A percentile compares a stretch with the other conserved stretches of the same genome.
These are phyloP conservation scores for Pyrocoelia pectoralis DNA, from an alignment of 2,888 invertebrate species.

Conservation along the genomic window DNA sequence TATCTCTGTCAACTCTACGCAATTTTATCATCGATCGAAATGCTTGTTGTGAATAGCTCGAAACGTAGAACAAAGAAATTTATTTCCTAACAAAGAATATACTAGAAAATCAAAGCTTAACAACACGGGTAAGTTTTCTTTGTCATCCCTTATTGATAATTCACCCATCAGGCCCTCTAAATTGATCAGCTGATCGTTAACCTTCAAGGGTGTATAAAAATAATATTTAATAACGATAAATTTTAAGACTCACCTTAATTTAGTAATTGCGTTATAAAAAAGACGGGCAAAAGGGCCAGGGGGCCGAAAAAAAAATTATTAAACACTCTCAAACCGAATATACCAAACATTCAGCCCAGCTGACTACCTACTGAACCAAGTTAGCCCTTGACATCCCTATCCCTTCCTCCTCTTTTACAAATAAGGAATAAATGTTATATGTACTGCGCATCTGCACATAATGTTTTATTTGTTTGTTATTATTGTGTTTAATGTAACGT, in stretches of 20 bases:
- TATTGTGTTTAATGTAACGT: background rate
- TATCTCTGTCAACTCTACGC: slow-evolving; percentile 45
- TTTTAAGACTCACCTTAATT: slow-evolving; percentile 14
- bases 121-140: background rate
- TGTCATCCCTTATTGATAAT: background rate
- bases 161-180: background rate
- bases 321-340: slow-evolving; percentile 41
- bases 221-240: too few relatives aligned
- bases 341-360: slow-evolving; percentile 47
- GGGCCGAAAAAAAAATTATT: slow-evolving; percentile 42
- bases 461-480: background rate
- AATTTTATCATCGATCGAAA: slow-evolving; percentile 55
- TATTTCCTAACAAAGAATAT: slow-evolving; percentile 9
- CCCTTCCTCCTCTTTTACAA: slow-evolving; percentile 22
- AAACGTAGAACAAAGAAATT: slow-evolving; percentile 29
- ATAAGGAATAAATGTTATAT: slow-evolving; percentile 10
- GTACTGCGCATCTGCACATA: slow-evolving; percentile 22
- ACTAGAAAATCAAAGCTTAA: background rate
- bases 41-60: slow-evolving; percentile 46
- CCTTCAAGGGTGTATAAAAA: background rate
- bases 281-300: slow-evolving; percentile 18
- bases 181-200: slow-evolving; percentile 10
- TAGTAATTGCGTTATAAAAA: slow-evolving; percentile 12
- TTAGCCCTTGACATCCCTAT: slow-evolving; percentile 35
- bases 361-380: slow-evolving; percentile 41